Base-by-base conservation (phyloP, 2,888 invertebrate species). In the Phalangium opilio region DNA sequence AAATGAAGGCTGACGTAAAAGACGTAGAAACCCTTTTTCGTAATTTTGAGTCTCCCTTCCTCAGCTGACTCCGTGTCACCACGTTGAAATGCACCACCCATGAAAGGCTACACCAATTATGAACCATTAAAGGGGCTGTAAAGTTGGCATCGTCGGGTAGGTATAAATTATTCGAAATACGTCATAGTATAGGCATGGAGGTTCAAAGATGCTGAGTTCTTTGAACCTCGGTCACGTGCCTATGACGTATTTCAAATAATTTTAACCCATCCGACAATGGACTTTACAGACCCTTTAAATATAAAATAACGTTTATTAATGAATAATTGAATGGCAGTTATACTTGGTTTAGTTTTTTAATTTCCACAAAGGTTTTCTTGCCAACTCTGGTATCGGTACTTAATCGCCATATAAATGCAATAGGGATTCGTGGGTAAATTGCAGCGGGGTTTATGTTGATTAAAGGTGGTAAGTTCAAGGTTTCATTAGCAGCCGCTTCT, bases 1-100 rank as follows among this genome's bases (percentile, higher is more conserved):
- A 63, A 38, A 44, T 63, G 63, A n/a, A 63, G 47, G 49, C 59
- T 60, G 21, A 59, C 59, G 19, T 61, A 51, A 47, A 64, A 63
- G 44, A 61, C 60, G 45, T 63, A 64, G 8, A 62, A 56, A 1
- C 62, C 64, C 7, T 57, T 57, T 14, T 58, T 51, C 1, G 62
- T 61, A 0, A 61, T 63, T 12, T 53, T 51, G 49, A 63, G 63
- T 3, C 62, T 55, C 1, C 64, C 64, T 36, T 58, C 58, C 14
- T 51, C 44, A 2, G 60, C 52, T 41, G 59, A 58, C 45, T 62
- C 61, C 3, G 56, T 53, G 10, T 54, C 54, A 1, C 62, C 62
- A 39, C 62, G 51, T 33, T 62, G 59, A 43, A 62, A 63, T 0
- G 60, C 54, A 3, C 64, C 63, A 5, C 57, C 56, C 0, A 57